Conservation (phyloP, 2,113 vertebrate species). For the Daubentonia madagascariensis region DNA sequence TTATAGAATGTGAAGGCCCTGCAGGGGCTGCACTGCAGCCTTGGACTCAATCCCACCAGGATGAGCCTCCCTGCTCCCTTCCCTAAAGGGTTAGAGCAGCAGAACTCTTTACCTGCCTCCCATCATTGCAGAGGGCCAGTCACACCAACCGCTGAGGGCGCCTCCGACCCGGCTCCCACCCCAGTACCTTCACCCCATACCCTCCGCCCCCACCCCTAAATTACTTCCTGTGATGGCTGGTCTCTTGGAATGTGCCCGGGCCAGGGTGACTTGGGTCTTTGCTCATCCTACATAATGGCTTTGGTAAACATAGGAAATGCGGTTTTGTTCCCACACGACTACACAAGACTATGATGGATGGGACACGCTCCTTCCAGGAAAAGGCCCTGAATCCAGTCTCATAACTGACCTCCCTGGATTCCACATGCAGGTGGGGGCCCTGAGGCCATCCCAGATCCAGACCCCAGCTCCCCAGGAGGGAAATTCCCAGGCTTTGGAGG, state of each 20-base stretch:
- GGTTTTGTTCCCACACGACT: conserved; percentile 40
- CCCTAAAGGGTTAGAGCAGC: background rate
- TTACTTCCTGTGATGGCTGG: background rate
- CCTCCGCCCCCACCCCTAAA: background rate
- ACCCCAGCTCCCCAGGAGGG: background rate
- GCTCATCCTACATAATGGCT: background rate
- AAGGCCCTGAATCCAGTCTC: background rate
- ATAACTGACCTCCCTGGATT: background rate
- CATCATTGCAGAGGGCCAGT: background rate
- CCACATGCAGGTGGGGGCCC: background rate
- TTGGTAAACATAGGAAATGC: conserved; percentile 68
- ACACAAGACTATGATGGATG: background rate
- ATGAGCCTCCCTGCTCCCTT: background rate
- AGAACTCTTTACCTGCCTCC: rapidly evolving
- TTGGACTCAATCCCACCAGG: background rate
- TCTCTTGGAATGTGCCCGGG: background rate
- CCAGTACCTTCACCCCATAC: background rate
- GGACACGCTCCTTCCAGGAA: background rate
- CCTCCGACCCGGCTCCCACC: background rate
- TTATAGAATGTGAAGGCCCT: background rate
- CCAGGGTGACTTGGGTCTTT: background rate
- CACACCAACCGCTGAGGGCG: background rate
- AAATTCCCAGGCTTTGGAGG: background rate
- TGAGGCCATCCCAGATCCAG: background rate
- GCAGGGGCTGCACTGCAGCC: background rate